Percentiles rank a stretch among this genome's conserved stretches.
These are phyloP conservation scores for Prunella fulvescens DNA, from an alignment of 2,113 vertebrate species.

Conservation along the genomic window DNA sequence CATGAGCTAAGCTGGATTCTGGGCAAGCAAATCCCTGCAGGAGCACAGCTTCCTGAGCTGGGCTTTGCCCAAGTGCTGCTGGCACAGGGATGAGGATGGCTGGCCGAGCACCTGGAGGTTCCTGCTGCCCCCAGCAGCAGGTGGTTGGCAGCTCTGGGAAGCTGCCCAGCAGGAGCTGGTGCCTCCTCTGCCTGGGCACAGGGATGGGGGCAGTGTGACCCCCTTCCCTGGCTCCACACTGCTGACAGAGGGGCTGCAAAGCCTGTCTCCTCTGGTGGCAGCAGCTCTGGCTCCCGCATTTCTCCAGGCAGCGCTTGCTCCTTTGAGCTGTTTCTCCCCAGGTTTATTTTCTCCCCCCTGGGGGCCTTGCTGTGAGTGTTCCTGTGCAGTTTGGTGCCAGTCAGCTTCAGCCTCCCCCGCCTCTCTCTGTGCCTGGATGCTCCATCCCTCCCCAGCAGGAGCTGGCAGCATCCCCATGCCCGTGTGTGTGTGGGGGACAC, in stretches of 20 bases:
- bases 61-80: not conserved
- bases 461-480: not conserved
- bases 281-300: not conserved
- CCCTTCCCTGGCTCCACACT: not conserved
- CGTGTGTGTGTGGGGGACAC: not conserved
- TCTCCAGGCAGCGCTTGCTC: not conserved
- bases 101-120: not conserved
- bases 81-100: not conserved
- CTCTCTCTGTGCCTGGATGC: not conserved
- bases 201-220: not conserved
- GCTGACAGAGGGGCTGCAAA: not conserved
- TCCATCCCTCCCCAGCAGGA: not conserved
- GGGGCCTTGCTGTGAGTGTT: not conserved
- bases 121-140: not conserved
- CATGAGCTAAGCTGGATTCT: not conserved
- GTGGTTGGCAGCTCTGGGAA: not conserved
- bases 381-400: slow-evolving; percentile 21
- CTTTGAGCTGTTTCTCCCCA: not conserved
- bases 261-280: not conserved
- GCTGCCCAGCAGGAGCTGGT: fast-evolving
- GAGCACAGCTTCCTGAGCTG: not conserved
- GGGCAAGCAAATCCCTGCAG: not conserved
- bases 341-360: not conserved
- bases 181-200: not conserved
- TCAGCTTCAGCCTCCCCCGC: not conserved